These are phyloP conservation scores for Passerina amoena DNA, from an alignment of 2,113 vertebrate species.

Conservation along the genomic window DNA sequence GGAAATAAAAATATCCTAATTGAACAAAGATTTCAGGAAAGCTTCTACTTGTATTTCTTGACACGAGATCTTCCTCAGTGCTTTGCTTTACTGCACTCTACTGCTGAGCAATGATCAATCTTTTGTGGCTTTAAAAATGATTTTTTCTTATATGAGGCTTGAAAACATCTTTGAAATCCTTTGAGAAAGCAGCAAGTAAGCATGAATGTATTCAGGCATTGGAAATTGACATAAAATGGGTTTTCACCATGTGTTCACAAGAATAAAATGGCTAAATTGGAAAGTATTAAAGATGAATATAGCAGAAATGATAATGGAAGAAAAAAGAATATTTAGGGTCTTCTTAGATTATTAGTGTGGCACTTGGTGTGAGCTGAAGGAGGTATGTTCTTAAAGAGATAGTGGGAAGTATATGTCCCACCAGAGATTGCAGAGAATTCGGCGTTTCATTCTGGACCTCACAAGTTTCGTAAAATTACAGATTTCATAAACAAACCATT, in stretches of 20 bases:
- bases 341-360: neutral
- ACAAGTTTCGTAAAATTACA: slow-evolving; percentile 69
- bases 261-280: neutral
- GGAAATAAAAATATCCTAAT: neutral
- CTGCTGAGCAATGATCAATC: neutral
- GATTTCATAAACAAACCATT: slow-evolving; percentile 75
- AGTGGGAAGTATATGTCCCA: slow-evolving; percentile 26
- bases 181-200: neutral
- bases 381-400: slow-evolving; percentile 48
- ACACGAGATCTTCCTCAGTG: neutral
- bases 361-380: slow-evolving; percentile 24
- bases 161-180: neutral
- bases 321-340: neutral
- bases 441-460: slow-evolving; percentile 58
- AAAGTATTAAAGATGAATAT: neutral
- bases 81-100: neutral
- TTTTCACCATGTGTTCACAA: neutral
- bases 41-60: neutral
- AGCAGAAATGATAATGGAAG: neutral
- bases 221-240: neutral
- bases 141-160: neutral
- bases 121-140: neutral
- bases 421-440: neutral
- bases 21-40: neutral
- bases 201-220: neutral